These are phyloP conservation scores for Drosophila robusta DNA, from an alignment of 2,888 invertebrate genomes.

Conservation along the genomic window DNA sequence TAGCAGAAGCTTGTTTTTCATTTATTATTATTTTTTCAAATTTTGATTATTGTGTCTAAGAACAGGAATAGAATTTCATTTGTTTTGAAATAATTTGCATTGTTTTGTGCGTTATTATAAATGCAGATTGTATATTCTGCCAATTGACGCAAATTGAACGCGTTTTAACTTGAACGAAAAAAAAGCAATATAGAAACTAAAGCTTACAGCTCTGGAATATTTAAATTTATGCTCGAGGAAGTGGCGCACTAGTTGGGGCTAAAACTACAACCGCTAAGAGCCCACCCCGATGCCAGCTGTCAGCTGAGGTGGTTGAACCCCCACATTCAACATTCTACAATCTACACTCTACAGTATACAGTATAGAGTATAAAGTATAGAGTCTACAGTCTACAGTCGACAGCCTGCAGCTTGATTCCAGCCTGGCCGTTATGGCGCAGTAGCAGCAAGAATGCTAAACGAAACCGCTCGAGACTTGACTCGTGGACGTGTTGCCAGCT, in stretches of 20 bases:
- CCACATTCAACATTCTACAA: constrained; percentile 9
- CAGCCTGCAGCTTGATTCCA: constrained; percentile 39
- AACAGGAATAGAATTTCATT: constrained; percentile 57
- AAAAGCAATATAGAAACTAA: constrained; percentile 6
- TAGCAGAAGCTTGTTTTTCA: constrained; percentile 39
- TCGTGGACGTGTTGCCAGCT: constrained; percentile 57
- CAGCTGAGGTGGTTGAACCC: constrained; percentile 70
- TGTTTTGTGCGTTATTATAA: constrained; percentile 56
- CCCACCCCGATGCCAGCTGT: constrained; percentile 28
- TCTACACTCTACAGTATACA: no score
- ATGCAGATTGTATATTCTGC: constrained; percentile 30
- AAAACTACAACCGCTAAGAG: constrained; percentile 7
- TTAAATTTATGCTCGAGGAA: constrained; percentile 67
- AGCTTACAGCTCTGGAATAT: constrained; percentile 47
- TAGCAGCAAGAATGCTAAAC: constrained; percentile 75
- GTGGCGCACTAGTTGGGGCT: constrained; percentile 30
- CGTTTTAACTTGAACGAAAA: constrained; percentile 5
- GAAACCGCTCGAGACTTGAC: constrained; percentile 59
- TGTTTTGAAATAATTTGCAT: constrained; percentile 63
- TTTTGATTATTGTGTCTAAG: constrained; percentile 10
- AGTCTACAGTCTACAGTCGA: constrained; percentile 10
- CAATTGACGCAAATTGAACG: constrained; percentile 69
- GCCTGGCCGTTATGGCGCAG: constrained; percentile 67
- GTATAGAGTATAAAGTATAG: no score
- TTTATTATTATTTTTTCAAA: background rate